These are phyloP conservation scores for Elaphurus davidianus DNA, from an alignment of 2,113 vertebrate species.

Conservation along the genomic window DNA sequence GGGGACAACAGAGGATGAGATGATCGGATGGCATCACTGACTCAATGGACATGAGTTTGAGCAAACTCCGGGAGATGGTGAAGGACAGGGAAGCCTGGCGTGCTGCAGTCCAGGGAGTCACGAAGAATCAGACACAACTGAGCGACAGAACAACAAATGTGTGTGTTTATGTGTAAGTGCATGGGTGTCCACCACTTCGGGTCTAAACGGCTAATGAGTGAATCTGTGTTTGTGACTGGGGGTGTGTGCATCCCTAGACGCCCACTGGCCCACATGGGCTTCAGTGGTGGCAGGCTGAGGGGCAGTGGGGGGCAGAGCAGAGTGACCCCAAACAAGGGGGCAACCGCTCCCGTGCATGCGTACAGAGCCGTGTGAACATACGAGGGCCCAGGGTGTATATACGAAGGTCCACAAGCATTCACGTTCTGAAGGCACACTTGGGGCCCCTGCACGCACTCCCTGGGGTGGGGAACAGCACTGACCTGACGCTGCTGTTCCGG, in stretches of 20 bases:
- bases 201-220: neutral
- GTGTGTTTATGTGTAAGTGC: accelerated
- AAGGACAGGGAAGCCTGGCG: neutral
- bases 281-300: neutral
- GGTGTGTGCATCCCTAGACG: neutral
- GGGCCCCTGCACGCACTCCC: accelerated
- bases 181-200: accelerated
- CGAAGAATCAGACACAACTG: neutral
- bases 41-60: neutral
- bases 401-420: accelerated
- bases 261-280: neutral
- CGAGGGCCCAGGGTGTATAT: accelerated
- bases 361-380: neutral
- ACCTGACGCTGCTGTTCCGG: conserved; percentile 95
- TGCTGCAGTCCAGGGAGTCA: neutral
- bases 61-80: neutral
- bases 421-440: accelerated
- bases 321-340: no score
- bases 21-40: neutral
- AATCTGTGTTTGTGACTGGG: neutral
- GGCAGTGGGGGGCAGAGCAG: neutral
- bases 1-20: neutral
- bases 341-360: accelerated
- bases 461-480: neutral
- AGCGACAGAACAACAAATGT: neutral